Evolutionary conservation across 2,113 vertebrate genomes (phyloP).

Genomic region (Megalops atlanticus): DNA sequence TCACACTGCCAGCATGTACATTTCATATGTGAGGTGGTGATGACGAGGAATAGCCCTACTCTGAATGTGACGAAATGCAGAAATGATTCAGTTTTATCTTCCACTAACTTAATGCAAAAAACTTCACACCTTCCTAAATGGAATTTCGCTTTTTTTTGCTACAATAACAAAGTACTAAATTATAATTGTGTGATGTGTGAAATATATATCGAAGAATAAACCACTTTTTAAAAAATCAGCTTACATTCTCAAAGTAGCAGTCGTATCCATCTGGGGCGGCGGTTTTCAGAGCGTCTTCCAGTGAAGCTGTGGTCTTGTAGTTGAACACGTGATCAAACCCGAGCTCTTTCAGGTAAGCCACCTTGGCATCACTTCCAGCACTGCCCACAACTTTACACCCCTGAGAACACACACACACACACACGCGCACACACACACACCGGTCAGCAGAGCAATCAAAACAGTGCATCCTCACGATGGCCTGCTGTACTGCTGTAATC

Average conservation of each 20-base stretch:
- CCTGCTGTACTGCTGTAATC: too few species aligned
- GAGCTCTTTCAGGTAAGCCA: slow-evolving; percentile 78
- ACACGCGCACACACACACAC: too few species aligned
- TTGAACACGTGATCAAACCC: slow-evolving; percentile 87
- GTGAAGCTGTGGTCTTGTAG: slow-evolving; percentile 80
- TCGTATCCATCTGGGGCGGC: slow-evolving; percentile 83
- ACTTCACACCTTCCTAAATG: too few species aligned
- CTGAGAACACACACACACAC: slow-evolving; percentile 47
- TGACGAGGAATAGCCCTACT: too few species aligned
- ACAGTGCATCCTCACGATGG: too few species aligned
- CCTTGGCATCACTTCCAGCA: slow-evolving; percentile 79
- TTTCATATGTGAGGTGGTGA: too few species aligned
- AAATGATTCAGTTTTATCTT: too few species aligned
- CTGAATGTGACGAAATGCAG: too few species aligned
- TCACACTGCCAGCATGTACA: background rate
- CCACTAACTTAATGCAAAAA: too few species aligned
- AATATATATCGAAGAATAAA: background rate
- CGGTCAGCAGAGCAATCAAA: too few species aligned
- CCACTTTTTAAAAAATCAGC: slow-evolving; percentile 22
- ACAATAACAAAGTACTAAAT: background rate
- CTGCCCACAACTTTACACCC: slow-evolving; percentile 84
- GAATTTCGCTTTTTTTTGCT: background rate
- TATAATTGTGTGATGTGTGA: background rate
- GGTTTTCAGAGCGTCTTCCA: slow-evolving; percentile 76
- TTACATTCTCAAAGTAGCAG: slow-evolving; percentile 89